Conservation (phyloP, 1,140 invertebrate species). For the Proales similis region DNA sequence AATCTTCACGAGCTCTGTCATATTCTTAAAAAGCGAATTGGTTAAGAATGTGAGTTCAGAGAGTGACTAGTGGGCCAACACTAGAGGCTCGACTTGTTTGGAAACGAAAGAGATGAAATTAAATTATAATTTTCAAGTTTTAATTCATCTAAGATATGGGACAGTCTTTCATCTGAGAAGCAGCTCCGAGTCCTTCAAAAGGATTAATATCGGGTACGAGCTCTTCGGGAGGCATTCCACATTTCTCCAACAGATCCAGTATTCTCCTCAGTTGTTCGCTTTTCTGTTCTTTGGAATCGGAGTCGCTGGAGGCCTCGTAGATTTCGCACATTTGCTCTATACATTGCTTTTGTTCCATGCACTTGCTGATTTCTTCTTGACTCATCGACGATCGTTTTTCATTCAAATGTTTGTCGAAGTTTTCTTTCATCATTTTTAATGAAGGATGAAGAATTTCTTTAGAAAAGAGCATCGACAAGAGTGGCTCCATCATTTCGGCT, state of each 20-base stretch:
- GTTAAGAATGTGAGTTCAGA: too few relatives aligned
- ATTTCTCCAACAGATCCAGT: slow-evolving; percentile 32
- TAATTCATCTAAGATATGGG: slow-evolving; percentile 7
- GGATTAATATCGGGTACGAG: slow-evolving; percentile 31
- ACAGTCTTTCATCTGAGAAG: slow-evolving; percentile 18
- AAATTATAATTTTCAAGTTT: neutral
- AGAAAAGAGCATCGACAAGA: slow-evolving; percentile 29
- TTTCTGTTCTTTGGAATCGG: slow-evolving; percentile 12
- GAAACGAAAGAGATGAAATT: too few relatives aligned
- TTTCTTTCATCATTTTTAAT: slow-evolving; percentile 26
- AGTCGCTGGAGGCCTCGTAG: slow-evolving; percentile 10
- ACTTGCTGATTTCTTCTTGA: neutral
- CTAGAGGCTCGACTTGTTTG: too few relatives aligned
- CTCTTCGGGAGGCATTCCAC: slow-evolving; percentile 27
- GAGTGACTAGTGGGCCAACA: too few relatives aligned
- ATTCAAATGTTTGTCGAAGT: slow-evolving; percentile 26
- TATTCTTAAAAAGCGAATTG: neutral
- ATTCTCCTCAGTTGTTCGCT: slow-evolving; percentile 16
- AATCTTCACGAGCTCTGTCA: slow-evolving; percentile 40
- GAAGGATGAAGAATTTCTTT: slow-evolving; percentile 33
- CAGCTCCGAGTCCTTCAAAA: slow-evolving; percentile 16
- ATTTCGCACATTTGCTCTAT: slow-evolving; percentile 18
- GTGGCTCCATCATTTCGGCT: slow-evolving; percentile 25
- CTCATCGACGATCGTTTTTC: slow-evolving; percentile 1
- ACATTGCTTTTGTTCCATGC: slow-evolving; percentile 11